A percentile compares a stretch with the other conserved stretches of the same genome.
These are phyloP conservation scores for Arrhopalites spinosus DNA, from an alignment of 2,888 invertebrate genomes.

Conservation along the genomic window DNA sequence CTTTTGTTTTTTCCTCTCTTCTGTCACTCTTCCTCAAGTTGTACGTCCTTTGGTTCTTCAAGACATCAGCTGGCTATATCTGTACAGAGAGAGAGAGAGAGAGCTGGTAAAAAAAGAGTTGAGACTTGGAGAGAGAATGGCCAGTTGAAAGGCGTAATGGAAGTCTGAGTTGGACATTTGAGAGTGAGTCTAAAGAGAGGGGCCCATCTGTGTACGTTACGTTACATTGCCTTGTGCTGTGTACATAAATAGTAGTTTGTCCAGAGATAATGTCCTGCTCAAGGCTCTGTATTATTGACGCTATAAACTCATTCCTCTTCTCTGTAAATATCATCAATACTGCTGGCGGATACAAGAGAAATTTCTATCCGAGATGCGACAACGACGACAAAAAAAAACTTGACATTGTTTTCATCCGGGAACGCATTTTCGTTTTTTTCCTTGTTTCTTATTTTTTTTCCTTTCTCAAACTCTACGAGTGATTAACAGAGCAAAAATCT, in stretches of 20 bases:
- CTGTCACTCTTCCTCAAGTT: neutral
- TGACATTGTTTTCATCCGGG: too few relatives aligned
- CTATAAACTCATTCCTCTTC: too few relatives aligned
- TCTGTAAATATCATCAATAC: neutral
- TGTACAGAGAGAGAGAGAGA: neutral
- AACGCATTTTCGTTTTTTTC: too few relatives aligned
- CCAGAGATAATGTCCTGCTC: neutral
- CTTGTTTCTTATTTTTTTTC: too few relatives aligned
- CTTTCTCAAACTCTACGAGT: too few relatives aligned
- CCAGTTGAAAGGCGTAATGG: neutral
- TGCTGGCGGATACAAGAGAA: neutral
- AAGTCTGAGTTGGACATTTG: conserved; percentile 1
- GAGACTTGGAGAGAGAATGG: neutral
- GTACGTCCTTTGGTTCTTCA: neutral
- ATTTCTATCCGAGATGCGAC: neutral
- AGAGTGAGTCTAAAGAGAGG: conserved; percentile 8
- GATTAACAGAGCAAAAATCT: too few relatives aligned
- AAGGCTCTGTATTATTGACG: neutral
- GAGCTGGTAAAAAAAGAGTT: neutral
- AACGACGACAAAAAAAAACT: too few relatives aligned
- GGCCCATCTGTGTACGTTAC: conserved; percentile 4
- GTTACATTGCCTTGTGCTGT: too few relatives aligned
- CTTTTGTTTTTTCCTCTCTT: neutral
- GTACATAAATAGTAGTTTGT: too few relatives aligned
- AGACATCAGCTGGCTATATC: neutral